A percentile compares a stretch with the other conserved stretches of the same genome.
These are phyloP conservation scores for Parnassius mnemosyne DNA, from an alignment of 2,888 invertebrate genomes.

Conservation along the genomic window DNA sequence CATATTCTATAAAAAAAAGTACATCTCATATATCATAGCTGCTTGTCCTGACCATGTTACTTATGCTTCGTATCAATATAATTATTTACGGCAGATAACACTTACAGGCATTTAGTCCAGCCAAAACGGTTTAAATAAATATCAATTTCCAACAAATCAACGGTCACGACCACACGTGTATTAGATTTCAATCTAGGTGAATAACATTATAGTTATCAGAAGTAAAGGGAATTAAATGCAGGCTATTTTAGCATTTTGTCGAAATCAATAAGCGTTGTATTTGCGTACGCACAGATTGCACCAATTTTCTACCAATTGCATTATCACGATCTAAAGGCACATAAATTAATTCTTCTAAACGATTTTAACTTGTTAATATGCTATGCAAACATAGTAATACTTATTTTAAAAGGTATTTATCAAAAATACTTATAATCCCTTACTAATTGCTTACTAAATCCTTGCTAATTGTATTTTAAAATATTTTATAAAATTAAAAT, in stretches of 20 bases:
- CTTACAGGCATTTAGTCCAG: too few relatives aligned
- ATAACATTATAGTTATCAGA: slow-evolving; percentile 34
- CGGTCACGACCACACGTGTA: slow-evolving; percentile 58
- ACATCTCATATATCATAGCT: too few relatives aligned
- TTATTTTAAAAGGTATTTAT: too few relatives aligned
- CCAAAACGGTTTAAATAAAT: slow-evolving; percentile 32
- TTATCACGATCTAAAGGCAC: slow-evolving; percentile 7
- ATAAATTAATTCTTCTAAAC: background rate
- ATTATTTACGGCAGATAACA: too few relatives aligned
- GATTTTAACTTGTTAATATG: background rate
- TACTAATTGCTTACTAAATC: too few relatives aligned
- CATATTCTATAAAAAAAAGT: too few relatives aligned
- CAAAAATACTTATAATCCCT: too few relatives aligned
- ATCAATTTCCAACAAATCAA: slow-evolving; percentile 60
- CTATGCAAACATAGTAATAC: too few relatives aligned
- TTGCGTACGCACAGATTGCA: background rate
- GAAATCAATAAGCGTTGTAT: slow-evolving; percentile 3
- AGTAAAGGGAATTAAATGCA: slow-evolving; percentile 32
- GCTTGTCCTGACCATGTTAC: too few relatives aligned
- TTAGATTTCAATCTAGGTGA: slow-evolving; percentile 46
- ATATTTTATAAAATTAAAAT: too few relatives aligned
- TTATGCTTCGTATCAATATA: too few relatives aligned
- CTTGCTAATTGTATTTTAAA: too few relatives aligned
- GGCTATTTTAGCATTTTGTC: slow-evolving; percentile 2
- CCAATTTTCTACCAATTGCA: slow-evolving; percentile 11